phyloP scores from a whole-genome alignment of 2,113 vertebrate species.

The Mormyrus lacerda region DNA sequence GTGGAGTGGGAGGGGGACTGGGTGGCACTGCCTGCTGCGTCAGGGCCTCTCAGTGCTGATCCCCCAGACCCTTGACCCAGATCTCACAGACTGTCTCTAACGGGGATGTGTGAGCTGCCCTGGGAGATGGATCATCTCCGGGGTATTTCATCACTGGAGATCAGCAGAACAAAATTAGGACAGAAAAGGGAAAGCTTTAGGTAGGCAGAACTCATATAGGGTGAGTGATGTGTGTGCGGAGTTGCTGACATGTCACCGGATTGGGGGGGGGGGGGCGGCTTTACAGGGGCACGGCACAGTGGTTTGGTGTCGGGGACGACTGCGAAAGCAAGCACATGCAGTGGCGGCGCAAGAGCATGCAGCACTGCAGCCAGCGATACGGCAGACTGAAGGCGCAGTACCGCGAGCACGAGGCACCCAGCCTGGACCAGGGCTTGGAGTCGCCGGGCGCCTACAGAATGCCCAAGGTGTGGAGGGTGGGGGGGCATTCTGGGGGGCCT shows the following conservation, averaged over 20 bases:
- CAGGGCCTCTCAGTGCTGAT: not conserved
- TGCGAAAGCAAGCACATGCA: constrained; percentile 79
- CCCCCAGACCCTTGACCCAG: not conserved
- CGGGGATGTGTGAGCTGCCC: not conserved
- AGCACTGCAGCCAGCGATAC: constrained; percentile 87
- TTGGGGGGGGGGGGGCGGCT: not conserved
- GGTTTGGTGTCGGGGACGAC: constrained; percentile 85
- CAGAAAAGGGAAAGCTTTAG: not conserved
- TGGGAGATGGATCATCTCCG: not conserved
- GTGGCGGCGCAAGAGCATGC: constrained; percentile 86
- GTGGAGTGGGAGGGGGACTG: not conserved
- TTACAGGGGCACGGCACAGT: constrained; percentile 77
- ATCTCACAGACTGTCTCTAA: not conserved
- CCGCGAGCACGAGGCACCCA: constrained; percentile 73
- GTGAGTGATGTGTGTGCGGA: not conserved
- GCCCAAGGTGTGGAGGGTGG: constrained; percentile 71
- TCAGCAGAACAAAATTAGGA: not conserved
- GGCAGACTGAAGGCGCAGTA: constrained; percentile 86
- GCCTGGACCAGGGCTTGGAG: constrained; percentile 73
- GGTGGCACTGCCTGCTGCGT: not conserved
- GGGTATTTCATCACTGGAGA: not conserved
- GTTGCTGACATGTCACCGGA: not conserved
- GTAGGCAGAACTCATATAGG: not conserved
- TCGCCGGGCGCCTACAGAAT: constrained; percentile 73
- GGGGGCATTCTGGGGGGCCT: not conserved